Percentiles rank a stretch among this genome's conserved stretches.
Conservation (phyloP, 2,888 invertebrate genomes). For the Synanthedon formicaeformis region DNA sequence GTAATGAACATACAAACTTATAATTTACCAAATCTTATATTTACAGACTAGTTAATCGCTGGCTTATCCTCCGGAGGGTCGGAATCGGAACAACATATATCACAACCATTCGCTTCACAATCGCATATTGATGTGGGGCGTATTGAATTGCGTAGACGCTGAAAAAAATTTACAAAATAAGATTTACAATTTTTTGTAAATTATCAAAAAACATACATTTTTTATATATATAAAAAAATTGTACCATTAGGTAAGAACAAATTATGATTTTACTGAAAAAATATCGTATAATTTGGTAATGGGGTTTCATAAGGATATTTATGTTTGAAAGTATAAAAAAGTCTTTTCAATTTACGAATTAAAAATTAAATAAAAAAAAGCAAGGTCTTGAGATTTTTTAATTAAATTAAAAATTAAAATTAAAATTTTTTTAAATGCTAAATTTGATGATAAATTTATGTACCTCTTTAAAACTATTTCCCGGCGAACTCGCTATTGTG, state of each 20-base stretch:
- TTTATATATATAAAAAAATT: too few relatives aligned
- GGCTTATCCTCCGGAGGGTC: constrained; percentile 55
- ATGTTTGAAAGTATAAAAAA: too few relatives aligned
- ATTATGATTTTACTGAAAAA: too few relatives aligned
- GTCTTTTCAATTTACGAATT: not conserved
- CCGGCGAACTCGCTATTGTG: constrained; percentile 77
- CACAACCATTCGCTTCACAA: constrained; percentile 84
- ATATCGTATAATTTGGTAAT: too few relatives aligned
- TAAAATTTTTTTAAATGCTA: not conserved
- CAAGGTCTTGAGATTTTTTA: too few relatives aligned
- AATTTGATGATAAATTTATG: constrained; percentile 15
- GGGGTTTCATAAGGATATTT: too few relatives aligned
- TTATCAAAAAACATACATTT: too few relatives aligned
- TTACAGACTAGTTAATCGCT: constrained; percentile 44
- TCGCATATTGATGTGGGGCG: constrained; percentile 80
- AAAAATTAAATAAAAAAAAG: constrained; percentile 1
- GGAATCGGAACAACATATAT: constrained; percentile 64
- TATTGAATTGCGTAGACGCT: constrained; percentile 83
- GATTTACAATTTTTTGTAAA: too few relatives aligned
- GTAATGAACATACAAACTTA: not conserved
- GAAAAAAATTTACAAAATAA: constrained; percentile 22
- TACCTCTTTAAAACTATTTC: constrained; percentile 80
- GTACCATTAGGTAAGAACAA: too few relatives aligned
- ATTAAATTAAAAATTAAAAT: too few relatives aligned
- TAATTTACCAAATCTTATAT: constrained; percentile 2